Evolutionary conservation across 2,113 vertebrate genomes (phyloP).

Genomic region (Mastomys coucha): DNA sequence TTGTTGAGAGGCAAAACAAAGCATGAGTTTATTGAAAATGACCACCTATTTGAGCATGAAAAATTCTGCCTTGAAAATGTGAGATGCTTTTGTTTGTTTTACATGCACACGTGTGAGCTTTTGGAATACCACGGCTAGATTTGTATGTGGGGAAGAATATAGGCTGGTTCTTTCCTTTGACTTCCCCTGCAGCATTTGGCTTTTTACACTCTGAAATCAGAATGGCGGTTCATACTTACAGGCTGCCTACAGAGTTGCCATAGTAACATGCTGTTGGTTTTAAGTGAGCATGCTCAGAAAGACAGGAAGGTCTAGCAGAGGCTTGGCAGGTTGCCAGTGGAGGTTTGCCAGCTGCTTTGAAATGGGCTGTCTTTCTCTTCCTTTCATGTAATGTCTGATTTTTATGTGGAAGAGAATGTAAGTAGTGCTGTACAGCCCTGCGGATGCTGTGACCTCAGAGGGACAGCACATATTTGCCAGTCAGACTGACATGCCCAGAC

Average conservation of each 20-base stretch:
- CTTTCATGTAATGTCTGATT: slow-evolving; percentile 89
- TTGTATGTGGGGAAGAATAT: slow-evolving; percentile 37
- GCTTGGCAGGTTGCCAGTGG: slow-evolving; percentile 91
- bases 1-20: slow-evolving; percentile 76
- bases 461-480: slow-evolving; percentile 83
- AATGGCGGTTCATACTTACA: slow-evolving; percentile 89
- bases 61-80: slow-evolving; percentile 38
- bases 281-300: slow-evolving; percentile 87
- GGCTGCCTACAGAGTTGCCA: slow-evolving; percentile 90
- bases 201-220: slow-evolving; percentile 82
- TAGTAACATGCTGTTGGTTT: slow-evolving; percentile 88
- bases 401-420: slow-evolving; percentile 87
- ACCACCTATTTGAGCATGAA: slow-evolving; percentile 62
- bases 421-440: slow-evolving; percentile 86
- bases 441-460: slow-evolving; percentile 84
- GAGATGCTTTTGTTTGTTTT: slow-evolving; percentile 57
- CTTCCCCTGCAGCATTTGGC: slow-evolving; percentile 78
- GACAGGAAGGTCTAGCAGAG: slow-evolving; percentile 88
- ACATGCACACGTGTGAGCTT: not conserved
- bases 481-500: slow-evolving; percentile 86
- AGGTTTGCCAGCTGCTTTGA: slow-evolving; percentile 90
- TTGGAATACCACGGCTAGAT: slow-evolving; percentile 37
- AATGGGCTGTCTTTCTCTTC: slow-evolving; percentile 90
- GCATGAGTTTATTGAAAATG: slow-evolving; percentile 69
- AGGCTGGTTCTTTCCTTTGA: slow-evolving; percentile 62